Evolutionary conservation across 2,113 vertebrate genomes (phyloP).

Genomic region (Cacatua alba): DNA sequence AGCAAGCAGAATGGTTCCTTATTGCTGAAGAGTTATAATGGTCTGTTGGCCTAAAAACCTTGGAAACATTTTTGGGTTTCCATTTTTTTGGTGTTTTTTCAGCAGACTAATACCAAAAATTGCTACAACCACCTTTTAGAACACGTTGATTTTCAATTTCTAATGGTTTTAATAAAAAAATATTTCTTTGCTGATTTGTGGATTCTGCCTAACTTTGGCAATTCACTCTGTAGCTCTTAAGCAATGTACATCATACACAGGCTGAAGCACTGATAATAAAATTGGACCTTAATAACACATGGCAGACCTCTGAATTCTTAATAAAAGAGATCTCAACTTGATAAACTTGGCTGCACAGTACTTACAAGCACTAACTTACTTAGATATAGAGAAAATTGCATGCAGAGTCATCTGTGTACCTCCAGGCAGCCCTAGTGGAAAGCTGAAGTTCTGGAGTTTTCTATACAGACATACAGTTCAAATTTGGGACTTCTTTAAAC

Average conservation of each 20-base stretch:
- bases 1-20: neutral
- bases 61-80: neutral
- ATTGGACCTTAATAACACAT: neutral
- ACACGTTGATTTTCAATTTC: neutral
- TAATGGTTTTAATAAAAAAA: neutral
- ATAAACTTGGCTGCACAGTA: fast-evolving
- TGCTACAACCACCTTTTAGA: neutral
- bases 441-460: neutral
- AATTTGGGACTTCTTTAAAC: neutral
- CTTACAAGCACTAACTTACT: neutral
- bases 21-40: neutral
- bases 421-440: neutral
- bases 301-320: neutral
- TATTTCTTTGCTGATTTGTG: neutral
- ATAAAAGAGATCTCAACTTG: fast-evolving
- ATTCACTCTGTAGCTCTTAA: neutral
- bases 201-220: neutral
- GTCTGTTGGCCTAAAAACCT: neutral
- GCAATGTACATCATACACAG: neutral
- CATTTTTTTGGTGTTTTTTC: neutral
- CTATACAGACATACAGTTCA: neutral
- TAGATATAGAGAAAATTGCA: neutral
- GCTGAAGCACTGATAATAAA: neutral
- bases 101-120: neutral
- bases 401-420: neutral